phyloP scores from a whole-genome alignment of 2,113 vertebrate species.

The Tachysurus fulvidraco region DNA sequence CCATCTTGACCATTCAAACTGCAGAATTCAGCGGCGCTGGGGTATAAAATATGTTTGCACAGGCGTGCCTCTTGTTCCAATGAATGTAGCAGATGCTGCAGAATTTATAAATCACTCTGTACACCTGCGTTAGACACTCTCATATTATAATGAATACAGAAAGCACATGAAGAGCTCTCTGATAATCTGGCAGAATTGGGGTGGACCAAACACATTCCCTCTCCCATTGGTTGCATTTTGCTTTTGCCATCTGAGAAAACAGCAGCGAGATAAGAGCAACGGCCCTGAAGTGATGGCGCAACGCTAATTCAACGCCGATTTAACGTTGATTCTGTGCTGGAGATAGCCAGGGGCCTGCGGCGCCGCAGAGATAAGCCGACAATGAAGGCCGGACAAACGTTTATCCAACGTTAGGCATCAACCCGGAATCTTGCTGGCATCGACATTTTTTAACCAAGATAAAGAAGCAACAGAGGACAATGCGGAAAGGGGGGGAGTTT shows the following conservation, averaged over 20 bases:
- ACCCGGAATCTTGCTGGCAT: conserved; percentile 50
- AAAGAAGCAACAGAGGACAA: conserved; percentile 48
- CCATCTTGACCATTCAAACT: conserved; percentile 9
- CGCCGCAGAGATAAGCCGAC: conserved; percentile 58
- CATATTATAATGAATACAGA: conserved; percentile 15
- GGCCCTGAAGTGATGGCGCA: conserved; percentile 35
- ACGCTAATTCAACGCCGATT: conserved; percentile 49
- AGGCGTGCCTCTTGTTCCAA: neutral
- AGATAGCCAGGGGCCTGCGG: conserved; percentile 48
- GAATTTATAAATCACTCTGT: conserved; percentile 9
- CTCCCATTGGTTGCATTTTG: conserved; percentile 37
- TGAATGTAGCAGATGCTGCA: conserved; percentile 24
- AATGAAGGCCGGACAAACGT: conserved; percentile 42
- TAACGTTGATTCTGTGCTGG: conserved; percentile 41
- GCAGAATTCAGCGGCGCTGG: neutral
- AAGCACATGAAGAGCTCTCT: conserved; percentile 30
- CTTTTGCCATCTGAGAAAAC: conserved; percentile 53
- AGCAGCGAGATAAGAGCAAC: conserved; percentile 48
- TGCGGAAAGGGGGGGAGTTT: conserved; percentile 12
- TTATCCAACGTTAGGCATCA: conserved; percentile 51
- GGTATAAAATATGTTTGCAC: neutral
- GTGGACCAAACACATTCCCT: conserved; percentile 15
- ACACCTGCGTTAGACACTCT: conserved; percentile 15
- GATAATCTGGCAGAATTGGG: conserved; percentile 23
- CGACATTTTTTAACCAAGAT: conserved; percentile 51